phyloP scores from a whole-genome alignment of 2,888 invertebrate species.

The Andricus curvator region DNA sequence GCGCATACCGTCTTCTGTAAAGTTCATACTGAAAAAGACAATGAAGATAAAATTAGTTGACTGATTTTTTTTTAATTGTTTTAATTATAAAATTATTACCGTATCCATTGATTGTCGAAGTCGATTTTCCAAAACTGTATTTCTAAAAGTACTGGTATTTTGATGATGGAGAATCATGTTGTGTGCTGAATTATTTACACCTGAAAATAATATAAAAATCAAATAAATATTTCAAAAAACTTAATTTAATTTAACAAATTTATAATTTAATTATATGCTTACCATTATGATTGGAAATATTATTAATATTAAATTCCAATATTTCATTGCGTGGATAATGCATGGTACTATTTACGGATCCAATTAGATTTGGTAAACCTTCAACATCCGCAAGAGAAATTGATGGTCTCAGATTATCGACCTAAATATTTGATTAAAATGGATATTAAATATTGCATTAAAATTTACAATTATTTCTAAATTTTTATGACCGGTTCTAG shows the following conservation, averaged over 20 bases:
- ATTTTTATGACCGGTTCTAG: not conserved
- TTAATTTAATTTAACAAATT: not conserved
- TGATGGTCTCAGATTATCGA: slow-evolving; percentile 68
- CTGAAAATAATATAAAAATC: not conserved
- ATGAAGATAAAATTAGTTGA: not conserved
- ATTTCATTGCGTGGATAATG: slow-evolving; percentile 93
- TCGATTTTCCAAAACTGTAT: slow-evolving; percentile 89
- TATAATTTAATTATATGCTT: slow-evolving; percentile 74
- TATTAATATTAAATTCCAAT: slow-evolving; percentile 96
- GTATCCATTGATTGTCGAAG: slow-evolving; percentile 98
- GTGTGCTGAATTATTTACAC: not conserved
- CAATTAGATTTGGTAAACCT: slow-evolving; percentile 94
- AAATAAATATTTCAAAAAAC: not conserved
- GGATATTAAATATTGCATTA: not conserved
- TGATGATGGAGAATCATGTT: slow-evolving; percentile 60
- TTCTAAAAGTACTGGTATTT: slow-evolving; percentile 99
- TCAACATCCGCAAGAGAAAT: slow-evolving; percentile 76
- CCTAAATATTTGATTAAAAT: slow-evolving; percentile 43
- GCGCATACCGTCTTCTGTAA: not conserved
- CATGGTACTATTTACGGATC: slow-evolving; percentile 91
- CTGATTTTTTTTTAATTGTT: not conserved
- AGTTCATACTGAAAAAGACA: not conserved
- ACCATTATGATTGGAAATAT: slow-evolving; percentile 99
- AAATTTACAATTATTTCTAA: not conserved
- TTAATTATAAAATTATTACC: slow-evolving; percentile 73